Percentiles rank a stretch among this genome's conserved stretches.
phyloP scores from a whole-genome alignment of 2,888 invertebrate genomes.

The Pogonocherus hispidulus region DNA sequence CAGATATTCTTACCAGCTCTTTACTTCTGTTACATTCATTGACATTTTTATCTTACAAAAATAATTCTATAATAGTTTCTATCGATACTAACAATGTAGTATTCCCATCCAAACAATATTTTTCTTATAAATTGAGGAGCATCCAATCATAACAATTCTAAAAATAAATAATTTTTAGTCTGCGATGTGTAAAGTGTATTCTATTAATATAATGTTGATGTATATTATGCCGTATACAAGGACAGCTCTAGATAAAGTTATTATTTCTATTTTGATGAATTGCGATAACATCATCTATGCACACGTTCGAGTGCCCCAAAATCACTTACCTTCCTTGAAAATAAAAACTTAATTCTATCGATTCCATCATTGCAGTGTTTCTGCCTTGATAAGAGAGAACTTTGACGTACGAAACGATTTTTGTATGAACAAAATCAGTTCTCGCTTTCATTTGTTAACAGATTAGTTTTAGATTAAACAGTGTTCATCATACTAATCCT shows the following conservation, averaged over 20 bases:
- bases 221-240: background rate
- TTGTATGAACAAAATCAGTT: background rate
- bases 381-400: background rate
- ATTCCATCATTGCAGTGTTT: background rate
- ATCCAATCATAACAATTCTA: no score
- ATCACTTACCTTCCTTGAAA: background rate
- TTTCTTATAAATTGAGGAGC: no score
- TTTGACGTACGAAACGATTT: background rate
- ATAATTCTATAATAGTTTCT: no score
- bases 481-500: background rate
- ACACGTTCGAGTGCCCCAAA: background rate
- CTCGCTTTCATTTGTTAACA: background rate
- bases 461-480: background rate
- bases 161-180: background rate
- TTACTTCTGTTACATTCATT: no score
- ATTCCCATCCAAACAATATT: no score
- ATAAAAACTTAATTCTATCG: background rate
- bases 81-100: no score
- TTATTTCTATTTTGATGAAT: conserved; percentile 12
- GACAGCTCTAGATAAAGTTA: background rate
- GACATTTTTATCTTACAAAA: no score
- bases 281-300: background rate
- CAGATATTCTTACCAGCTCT: no score
- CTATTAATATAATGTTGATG: background rate
- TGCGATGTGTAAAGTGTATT: background rate